Evolutionary conservation across 2,797 vertebrate species (phyloP), one percentile per base, ranked within the genome.

Genomic region (Apogon hyalosoma): DNA sequence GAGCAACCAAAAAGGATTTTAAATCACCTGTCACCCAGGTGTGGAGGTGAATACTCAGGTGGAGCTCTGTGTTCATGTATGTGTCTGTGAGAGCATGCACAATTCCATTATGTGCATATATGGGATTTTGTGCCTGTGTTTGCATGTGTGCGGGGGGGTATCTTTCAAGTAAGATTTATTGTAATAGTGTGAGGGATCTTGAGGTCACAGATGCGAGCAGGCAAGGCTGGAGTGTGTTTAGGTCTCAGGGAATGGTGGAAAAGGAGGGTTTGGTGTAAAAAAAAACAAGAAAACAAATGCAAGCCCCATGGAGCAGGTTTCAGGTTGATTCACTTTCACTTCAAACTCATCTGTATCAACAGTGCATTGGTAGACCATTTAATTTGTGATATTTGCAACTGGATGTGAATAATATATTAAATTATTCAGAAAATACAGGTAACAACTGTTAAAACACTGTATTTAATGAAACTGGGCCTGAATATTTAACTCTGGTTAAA

Each of bases 301-400:
- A 53, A 59, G 56, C 8, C 3, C 39, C 46, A 49, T 11, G 19
- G 31, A 53, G 73, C 75, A 77, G 85, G 58, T 74, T 84, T 85
- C 67, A 71, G 79, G 73, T 14, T 53, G 4, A 12, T 77, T 82
- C 81, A 82, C 77, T 68, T 85, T 41, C 76, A 85, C 11, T 70
- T 65, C 67, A 56, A 69, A 50, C 66, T 24, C 31, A 42, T 53
- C 46, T 11, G 1, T 11, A 59, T 14, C 2, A 18, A 16, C n/a
- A 33, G 12, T 42, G 12, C 14, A 14, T n/a, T 21, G 46, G 18
- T 9, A 1, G 45, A 12, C 4, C 8, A 47, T n/a, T 21, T 14
- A 6, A 42, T n/a, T 5, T 13, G 13, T 42, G 41, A 7, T 13
- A 4, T 33, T 33, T 8, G 5, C 24, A 28, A 3, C 3, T 33